Conservation (phyloP, 2,888 invertebrate genomes). For the Heliconius ismenius region DNA sequence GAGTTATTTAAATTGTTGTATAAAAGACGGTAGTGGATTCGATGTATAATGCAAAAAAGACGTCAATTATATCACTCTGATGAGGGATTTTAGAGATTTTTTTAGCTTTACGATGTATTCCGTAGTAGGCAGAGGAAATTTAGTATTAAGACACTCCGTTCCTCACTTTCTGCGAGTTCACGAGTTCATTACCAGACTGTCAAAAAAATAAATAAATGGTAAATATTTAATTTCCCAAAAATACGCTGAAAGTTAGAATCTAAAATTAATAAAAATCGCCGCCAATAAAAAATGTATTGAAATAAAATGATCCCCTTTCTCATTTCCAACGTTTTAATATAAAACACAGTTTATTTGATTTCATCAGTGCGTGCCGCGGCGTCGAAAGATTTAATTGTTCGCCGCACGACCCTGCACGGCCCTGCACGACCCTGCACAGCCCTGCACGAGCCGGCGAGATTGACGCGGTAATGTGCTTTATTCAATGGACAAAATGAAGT, state of each 20-base stretch:
- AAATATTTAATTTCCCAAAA: not conserved
- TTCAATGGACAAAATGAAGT: slow-evolving; percentile 6
- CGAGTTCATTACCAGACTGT: too few species aligned
- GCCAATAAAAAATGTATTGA: not conserved
- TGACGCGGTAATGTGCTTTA: slow-evolving; percentile 15
- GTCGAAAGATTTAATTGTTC: slow-evolving; percentile 28
- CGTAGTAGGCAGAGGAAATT: not conserved
- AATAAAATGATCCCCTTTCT: not conserved
- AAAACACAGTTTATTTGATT: slow-evolving; percentile 25
- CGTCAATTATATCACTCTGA: too few species aligned
- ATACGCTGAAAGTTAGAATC: not conserved
- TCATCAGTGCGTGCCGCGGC: slow-evolving; percentile 18
- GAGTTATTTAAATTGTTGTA: too few species aligned
- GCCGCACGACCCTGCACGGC: not conserved
- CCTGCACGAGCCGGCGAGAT: not conserved
- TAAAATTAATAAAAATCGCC: not conserved
- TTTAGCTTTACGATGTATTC: not conserved
- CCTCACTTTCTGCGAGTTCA: too few species aligned
- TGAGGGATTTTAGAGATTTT: too few species aligned
- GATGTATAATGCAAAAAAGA: too few species aligned
- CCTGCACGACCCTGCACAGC: not conserved
- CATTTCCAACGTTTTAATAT: not conserved
- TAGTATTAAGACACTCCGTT: not conserved
- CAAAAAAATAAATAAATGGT: too few species aligned
- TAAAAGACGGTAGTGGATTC: too few species aligned